A percentile compares a stretch with the other conserved stretches of the same genome.
Evolutionary conservation across 2,888 invertebrate species (phyloP).

Genomic region (Phaonia tiefii): DNA sequence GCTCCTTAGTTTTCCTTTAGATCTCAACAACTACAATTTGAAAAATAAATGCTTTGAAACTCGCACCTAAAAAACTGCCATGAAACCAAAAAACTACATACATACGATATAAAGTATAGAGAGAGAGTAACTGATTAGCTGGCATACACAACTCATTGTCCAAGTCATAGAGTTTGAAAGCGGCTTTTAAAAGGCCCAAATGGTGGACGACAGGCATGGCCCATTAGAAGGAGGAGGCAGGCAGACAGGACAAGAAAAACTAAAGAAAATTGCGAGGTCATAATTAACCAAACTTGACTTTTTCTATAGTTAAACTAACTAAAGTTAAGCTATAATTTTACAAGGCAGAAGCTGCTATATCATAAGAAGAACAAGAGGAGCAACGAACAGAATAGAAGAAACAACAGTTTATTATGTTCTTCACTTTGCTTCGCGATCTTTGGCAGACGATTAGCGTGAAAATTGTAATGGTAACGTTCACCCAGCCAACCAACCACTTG

Average conservation of each 20-base stretch:
- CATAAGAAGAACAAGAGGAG: neutral
- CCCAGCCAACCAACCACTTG: neutral
- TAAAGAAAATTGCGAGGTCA: too few relatives aligned
- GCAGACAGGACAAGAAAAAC: too few relatives aligned
- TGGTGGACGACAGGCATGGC: too few relatives aligned
- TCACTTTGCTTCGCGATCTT: conserved; percentile 27
- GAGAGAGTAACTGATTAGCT: conserved; percentile 9
- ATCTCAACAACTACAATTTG: too few relatives aligned
- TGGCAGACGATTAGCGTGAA: conserved; percentile 53
- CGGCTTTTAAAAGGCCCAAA: neutral
- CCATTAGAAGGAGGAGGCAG: too few relatives aligned
- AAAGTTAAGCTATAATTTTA: conserved; percentile 29
- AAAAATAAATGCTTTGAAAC: too few relatives aligned
- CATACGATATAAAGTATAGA: too few relatives aligned
- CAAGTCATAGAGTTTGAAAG: neutral
- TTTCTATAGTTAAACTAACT: conserved; percentile 1
- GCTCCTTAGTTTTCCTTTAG: too few relatives aligned
- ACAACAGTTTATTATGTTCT: conserved; percentile 43
- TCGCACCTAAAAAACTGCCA: too few relatives aligned
- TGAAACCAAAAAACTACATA: too few relatives aligned
- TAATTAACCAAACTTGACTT: too few relatives aligned
- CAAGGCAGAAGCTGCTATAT: conserved; percentile 4
- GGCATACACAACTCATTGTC: conserved; percentile 32
- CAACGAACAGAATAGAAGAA: neutral
- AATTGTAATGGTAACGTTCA: conserved; percentile 37